Evolutionary conservation across 2,113 vertebrate species (phyloP), one percentile per base, ranked within the genome.

Genomic region (Nannobrachium achirus): DNA sequence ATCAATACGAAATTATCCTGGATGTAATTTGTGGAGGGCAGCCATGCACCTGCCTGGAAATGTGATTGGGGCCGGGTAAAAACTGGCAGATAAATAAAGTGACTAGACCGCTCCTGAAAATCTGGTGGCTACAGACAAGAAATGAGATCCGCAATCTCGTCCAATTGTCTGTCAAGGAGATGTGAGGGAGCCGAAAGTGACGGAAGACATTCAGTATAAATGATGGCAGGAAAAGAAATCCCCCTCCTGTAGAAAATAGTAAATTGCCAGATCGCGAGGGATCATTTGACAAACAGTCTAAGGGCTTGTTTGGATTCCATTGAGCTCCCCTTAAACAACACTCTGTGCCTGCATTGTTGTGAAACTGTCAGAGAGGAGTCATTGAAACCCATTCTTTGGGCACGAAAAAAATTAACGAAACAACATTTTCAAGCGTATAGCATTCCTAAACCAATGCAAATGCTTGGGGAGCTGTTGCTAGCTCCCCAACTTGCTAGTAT

Each of bases 1-100:
- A 93, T 94, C 90, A 94, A 91, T 88, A 90, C 78, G 85, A 93
- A 92, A 93, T 93, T 87, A 92, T 90, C 87, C 82, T 70, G 77
- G 79, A 82, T 71, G 76, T 92, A 90, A 90, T 92, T 91, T 90
- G 89, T 81, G 78, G 82, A 84, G 88, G 90, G 84, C 83, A 86
- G 82, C 74, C 80, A 74, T 79, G 82, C 92, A 91, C 92, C 92
- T 93, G 89, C 86, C 81, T 72, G 60, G 79, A 76, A 87, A 88
- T 75, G 78, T 78, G 79, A 88, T 83, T 75, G 80, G 86, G 69
- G 83, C 55, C 66, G 68, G 79, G 20, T 5, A 9, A 18, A n/a
- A 19, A 38, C 7, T 6, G 8, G 44, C 7, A 33, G 4, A 85
- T 73, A 83, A 88, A 87, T 77, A 85, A n/a, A 87, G 73, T 79